Evolutionary conservation across 2,888 invertebrate genomes (phyloP), one percentile per base, ranked within the genome.

Genomic region (Chymomyza fuscimana): DNA sequence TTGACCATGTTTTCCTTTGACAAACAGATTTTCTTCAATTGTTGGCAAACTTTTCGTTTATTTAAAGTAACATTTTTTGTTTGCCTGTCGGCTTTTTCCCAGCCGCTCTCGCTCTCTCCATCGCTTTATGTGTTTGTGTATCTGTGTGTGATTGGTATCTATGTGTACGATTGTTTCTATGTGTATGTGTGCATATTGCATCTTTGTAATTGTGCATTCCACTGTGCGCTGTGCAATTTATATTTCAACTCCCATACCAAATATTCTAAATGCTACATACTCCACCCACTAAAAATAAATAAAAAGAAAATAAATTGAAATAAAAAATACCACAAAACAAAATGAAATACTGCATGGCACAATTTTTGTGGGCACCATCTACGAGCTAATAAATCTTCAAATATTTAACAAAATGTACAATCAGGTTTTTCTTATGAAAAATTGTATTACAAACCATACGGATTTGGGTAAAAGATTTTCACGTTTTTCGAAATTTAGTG

Each of bases 191-290:
- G 32, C 32, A 32, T 32, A 7, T 46, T 46, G 40, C 40, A 46
- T 46, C 12, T 46, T 65, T 63, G 74, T 74, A 74, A 74, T 74
- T 74, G 74, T 74, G 74, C 74, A 74, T 74, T 74, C 74, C 70
- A 65, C 70, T 60, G 67, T 68, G 74, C 51, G 67, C 67, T 72
- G 71, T 71, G 75, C 75, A 75, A 75, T 75, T 75, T 75, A 75
- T 75, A 71, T 75, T 74, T 71, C 46, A 36, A 40, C 70, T 59
- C 65, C 56, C 63, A 67, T 70, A 70, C 62, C 54, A 63, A 72
- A 61, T 61, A 69, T 69, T 63, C 73, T 62, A 73, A 74, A 67
- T 63, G 67, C 65, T 58, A 60, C 36, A 54, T 22, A 64, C 12
- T 46, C 40, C 12, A 7, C 32, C 32, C 32, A 46, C 10, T 12